Base-by-base conservation (phyloP, 2,888 invertebrate species). In the Stenodera caucasica region DNA sequence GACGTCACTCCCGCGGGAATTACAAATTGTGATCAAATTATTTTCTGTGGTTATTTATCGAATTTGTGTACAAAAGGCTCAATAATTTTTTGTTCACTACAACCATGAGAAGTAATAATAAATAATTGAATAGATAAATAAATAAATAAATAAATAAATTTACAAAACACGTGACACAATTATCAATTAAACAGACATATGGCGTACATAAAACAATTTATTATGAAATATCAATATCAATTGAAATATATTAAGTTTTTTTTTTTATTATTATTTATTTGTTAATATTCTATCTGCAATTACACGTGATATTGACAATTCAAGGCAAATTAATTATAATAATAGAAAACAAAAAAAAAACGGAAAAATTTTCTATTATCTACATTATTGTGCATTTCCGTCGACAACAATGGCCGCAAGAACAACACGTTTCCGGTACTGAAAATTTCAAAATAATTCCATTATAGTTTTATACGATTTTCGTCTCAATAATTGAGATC, bases 161-260 rank as follows among this genome's bases (percentile, higher is more conserved):
- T 40, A 9, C 18, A n/a, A n/a, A 18, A 40, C 40, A 40, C 40
- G 40, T 40, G 40, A 18, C 40, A 18, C 40, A 18, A 40, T 9
- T 40, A 40, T 40, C 40, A 40, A 40, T 40, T 18, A 40, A 18
- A 35, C 35, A 40, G 11, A 15, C 18, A 40, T 14, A 35, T 35
- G 35, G 14, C 15, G 14, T 33, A 35, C 35, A 35, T 35, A 35
- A 40, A 18, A 40, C 14, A 40, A 40, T 18, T 40, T 40, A 40
- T 40, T 40, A 40, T 40, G 40, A 40, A n/a, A n/a, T n/a, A n/a
- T n/a, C n/a, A 40, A 40, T 40, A 40, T 40, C 40, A 40, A 40
- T 40, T 40, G 40, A 40, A 40, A 40, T 9, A 40, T 14, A 40
- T 40, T 40, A 40, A 18, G 18, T 18, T 40, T 40, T 40, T n/a